Conservation (phyloP, 1,140 invertebrate species). For the Spodoptera frugiperda region DNA sequence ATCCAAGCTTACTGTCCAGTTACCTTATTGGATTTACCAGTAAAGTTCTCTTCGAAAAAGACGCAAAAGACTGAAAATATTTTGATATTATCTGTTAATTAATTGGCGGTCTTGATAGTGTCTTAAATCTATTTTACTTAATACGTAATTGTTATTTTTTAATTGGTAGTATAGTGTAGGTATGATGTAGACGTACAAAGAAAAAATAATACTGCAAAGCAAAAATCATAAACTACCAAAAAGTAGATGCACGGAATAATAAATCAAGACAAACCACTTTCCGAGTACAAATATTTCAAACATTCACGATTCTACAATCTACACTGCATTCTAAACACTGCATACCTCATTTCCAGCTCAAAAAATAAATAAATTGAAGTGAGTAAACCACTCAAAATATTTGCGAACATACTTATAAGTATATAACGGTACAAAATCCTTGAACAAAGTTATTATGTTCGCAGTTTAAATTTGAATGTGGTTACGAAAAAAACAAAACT, state of each 20-base stretch:
- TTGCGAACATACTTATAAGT: slow-evolving; percentile 17
- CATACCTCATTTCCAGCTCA: slow-evolving; percentile 8
- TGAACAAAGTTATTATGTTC: slow-evolving; percentile 4
- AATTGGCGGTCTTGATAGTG: too few relatives aligned
- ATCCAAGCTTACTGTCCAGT: neutral
- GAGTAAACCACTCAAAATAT: slow-evolving; percentile 3
- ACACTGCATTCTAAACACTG: slow-evolving; percentile 15
- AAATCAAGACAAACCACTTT: slow-evolving; percentile 13
- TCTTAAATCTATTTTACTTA: too few relatives aligned
- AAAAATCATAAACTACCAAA: slow-evolving; percentile 3
- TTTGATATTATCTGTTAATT: too few relatives aligned
- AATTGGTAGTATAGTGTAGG: too few relatives aligned
- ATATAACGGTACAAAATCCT: slow-evolving; percentile 2
- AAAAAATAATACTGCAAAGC: neutral
- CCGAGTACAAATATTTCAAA: slow-evolving; percentile 16
- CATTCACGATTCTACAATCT: neutral
- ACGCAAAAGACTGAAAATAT: too few relatives aligned
- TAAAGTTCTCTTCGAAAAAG: too few relatives aligned
- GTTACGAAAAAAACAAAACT: neutral
- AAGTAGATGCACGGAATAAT: neutral
- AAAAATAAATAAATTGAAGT: slow-evolving; percentile 22
- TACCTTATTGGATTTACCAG: neutral
- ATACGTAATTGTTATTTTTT: too few relatives aligned
- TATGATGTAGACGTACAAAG: neutral
- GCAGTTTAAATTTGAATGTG: neutral